Evolutionary conservation across 2,888 invertebrate species (phyloP), one percentile per base, ranked within the genome.

Genomic region (Myathropa florea): DNA sequence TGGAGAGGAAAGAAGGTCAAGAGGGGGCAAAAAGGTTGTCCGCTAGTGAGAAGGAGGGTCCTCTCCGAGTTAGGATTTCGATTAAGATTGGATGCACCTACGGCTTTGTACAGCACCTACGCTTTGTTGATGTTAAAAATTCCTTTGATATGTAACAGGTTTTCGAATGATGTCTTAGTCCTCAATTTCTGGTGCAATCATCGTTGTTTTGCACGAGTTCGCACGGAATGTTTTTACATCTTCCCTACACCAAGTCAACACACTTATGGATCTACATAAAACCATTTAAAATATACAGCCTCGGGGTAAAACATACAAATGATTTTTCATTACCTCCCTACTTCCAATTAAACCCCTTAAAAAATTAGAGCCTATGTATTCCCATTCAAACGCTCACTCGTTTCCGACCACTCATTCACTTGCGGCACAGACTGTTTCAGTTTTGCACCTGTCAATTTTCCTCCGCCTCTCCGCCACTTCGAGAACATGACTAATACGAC

Each of bases 381-480:
- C 33, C 33, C 33, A 33, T 1, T 1, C 4, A 7, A 3, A 7
- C 18, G 18, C 46, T 6, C 2, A 14, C 24, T 10, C 24, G 7
- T 24, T 23, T 23, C 57, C 23, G 33, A 10, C 33, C 2, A 12
- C n/a, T n/a, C 18, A 18, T 14, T 53, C 24, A 57, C 57, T 26
- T 78, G 46, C n/a, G 1, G 9, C 2, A 55, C 64, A 60, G 7
- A 70, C 67, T 84, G 76, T 84, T 7, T n/a, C 14, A 24, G 39
- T 33, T 76, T 61, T 76, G 81, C 75, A 84, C 76, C 80, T 80
- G 84, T 67, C 76, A 84, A 71, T 84, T 76, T 65, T 12, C 60
- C 21, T n/a, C 39, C 14, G 36, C 70, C 18, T 46, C 46, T n/a
- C 46, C 46, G 14, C 46, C 46, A n/a, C n/a, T 7, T 4, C 46